phyloP scores from a whole-genome alignment of 2,113 vertebrate genomes.

The Cyphomyrus discorhynchus region DNA sequence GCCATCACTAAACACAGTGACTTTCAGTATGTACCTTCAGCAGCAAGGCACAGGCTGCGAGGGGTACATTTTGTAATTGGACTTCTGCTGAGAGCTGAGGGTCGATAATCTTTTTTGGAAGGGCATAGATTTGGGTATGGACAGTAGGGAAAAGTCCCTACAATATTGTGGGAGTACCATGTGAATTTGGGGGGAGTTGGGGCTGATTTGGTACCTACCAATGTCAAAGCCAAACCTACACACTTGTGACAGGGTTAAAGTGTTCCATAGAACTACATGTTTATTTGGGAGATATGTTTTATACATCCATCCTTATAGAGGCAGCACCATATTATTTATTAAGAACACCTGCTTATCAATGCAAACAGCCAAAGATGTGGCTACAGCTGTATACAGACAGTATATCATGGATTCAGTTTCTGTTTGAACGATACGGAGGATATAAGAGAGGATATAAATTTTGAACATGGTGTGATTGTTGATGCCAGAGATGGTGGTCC shows the following conservation, averaged over 20 bases:
- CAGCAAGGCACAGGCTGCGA: neutral
- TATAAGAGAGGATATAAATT: neutral
- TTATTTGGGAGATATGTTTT: neutral
- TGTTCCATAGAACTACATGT: neutral
- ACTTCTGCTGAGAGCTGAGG: neutral
- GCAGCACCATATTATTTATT: neutral
- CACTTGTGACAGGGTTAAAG: neutral
- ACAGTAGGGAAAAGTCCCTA: neutral
- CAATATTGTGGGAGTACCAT: neutral
- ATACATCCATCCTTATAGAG: neutral
- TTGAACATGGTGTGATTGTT: neutral
- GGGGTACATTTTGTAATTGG: neutral
- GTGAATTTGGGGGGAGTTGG: neutral
- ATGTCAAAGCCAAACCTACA: neutral
- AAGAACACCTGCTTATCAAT: neutral
- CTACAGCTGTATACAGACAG: neutral
- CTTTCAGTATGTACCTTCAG: neutral
- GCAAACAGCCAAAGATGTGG: neutral
- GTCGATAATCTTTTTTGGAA: neutral
- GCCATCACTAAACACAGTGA: neutral
- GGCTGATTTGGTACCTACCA: neutral
- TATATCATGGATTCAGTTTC: neutral
- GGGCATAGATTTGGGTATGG: neutral
- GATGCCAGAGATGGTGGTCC: neutral
- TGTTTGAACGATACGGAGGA: neutral